phyloP scores from a whole-genome alignment of 2,888 invertebrate genomes.

The Ennomos quercinarius region DNA sequence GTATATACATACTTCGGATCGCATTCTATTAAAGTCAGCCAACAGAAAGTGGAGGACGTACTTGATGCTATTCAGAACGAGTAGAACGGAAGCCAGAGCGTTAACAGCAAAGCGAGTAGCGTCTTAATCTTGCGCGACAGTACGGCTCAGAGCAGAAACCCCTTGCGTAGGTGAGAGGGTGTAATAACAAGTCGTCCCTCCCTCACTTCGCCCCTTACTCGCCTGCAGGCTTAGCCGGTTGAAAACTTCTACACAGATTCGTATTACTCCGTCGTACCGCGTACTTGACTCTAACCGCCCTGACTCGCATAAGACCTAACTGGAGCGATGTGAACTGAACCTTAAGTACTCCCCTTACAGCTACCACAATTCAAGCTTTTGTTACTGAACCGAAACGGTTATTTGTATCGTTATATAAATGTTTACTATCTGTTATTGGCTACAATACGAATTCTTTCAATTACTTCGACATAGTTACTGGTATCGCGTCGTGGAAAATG shows the following conservation, averaged over 20 bases:
- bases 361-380: constrained; percentile 52
- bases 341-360: constrained; percentile 59
- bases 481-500: constrained; percentile 24
- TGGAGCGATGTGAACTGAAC: constrained; percentile 64
- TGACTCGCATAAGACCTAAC: constrained; percentile 73
- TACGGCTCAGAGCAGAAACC: constrained; percentile 71
- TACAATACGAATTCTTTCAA: constrained; percentile 37
- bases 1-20: constrained; percentile 40
- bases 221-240: constrained; percentile 68
- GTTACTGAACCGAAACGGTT: constrained; percentile 51
- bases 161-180: constrained; percentile 83
- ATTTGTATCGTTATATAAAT: constrained; percentile 50
- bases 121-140: constrained; percentile 81
- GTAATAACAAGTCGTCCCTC: constrained; percentile 77
- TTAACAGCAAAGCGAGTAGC: constrained; percentile 75
- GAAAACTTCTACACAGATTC: constrained; percentile 77
- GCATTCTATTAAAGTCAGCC: constrained; percentile 54
- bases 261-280: constrained; percentile 74
- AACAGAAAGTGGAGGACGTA: constrained; percentile 55
- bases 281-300: constrained; percentile 71
- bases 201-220: constrained; percentile 60
- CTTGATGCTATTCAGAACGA: constrained; percentile 64
- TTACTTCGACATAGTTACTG: constrained; percentile 33
- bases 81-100: constrained; percentile 68
- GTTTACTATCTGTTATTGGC: constrained; percentile 45